Evolutionary conservation across 1,140 invertebrate species (phyloP), one percentile per base, ranked within the genome.

Genomic region (Globodera rostochiensis): DNA sequence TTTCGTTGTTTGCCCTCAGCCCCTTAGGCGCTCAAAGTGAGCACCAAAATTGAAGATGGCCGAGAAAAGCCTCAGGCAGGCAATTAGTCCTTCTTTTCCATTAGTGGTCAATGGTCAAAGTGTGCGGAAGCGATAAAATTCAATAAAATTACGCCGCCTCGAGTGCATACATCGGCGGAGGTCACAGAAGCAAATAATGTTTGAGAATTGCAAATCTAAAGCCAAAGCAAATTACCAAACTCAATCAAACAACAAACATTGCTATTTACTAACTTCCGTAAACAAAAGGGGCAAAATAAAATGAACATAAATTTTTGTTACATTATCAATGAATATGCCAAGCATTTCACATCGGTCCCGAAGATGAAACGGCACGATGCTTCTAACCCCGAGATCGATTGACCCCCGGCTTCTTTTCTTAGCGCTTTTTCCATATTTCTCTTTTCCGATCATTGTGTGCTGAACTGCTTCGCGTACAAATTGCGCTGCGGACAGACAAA

Each of bases 111-210:
- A 36, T 64, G 57, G 57, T 64, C 19, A 64, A 15, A 64, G 57
- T 19, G 15, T n/a, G 19, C 57, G 57, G 57, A 64, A 64, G 57
- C 19, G 15, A 64, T 64, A 64, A 64, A 64, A 11, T 53, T 53
- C 57, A 64, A 64, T 64, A 19, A 13, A 19, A 64, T 64, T 64
- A 64, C 13, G 57, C 19, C 36, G 36, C 36, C 36, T 64, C 19
- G 13, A 15, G 50, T 19, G 57, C 11, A 64, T 19, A 64, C 11
- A 64, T 64, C 19, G 36, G 4, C 53, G 8, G 57, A 64, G 57
- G 57, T 64, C 57, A 64, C 57, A 64, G 57, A 64, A 64, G 11
- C 57, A 64, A 64, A 13, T 64, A 64, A 64, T 64, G 57, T 64
- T 64, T 15, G 19, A 53, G 19, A 64, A 64, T 19, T 64, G 2